A percentile compares a stretch with the other conserved stretches of the same genome.
Evolutionary conservation across 2,888 invertebrate genomes (phyloP).

Genomic region (Heteromurus nitidus): DNA sequence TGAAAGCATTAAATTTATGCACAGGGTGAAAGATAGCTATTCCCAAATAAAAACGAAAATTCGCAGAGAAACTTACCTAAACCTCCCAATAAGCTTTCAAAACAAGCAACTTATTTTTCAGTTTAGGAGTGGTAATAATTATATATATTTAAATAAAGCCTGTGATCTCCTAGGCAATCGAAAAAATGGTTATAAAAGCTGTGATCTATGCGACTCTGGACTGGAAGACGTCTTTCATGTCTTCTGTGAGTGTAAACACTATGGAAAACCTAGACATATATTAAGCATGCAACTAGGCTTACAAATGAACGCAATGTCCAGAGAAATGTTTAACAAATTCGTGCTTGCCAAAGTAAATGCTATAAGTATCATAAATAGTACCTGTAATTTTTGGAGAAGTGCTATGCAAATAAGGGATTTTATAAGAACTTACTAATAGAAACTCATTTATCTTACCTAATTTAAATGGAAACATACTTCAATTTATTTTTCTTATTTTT

Average conservation of each 20-base stretch:
- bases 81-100: too few relatives aligned
- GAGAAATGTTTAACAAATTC: neutral
- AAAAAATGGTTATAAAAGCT: slow-evolving; percentile 16
- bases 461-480: neutral
- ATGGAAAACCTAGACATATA: neutral
- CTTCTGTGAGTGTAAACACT: slow-evolving; percentile 4
- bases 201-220: slow-evolving; percentile 2
- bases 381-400: neutral
- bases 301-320: neutral
- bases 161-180: slow-evolving; percentile 18
- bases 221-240: slow-evolving; percentile 18
- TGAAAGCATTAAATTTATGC: too few relatives aligned
- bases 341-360: neutral
- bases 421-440: neutral
- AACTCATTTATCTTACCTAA: neutral
- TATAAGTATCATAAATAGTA: neutral
- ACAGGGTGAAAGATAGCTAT: too few relatives aligned
- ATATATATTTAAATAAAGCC: slow-evolving; percentile 3
- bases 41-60: too few relatives aligned
- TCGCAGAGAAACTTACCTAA: too few relatives aligned
- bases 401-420: neutral
- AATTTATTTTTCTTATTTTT: too few relatives aligned
- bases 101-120: neutral
- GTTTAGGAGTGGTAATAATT: slow-evolving; percentile 4
- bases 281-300: neutral